Evolutionary conservation across 2,113 vertebrate species (phyloP), one percentile per base, ranked within the genome.

Genomic region (Siniperca chuatsi): DNA sequence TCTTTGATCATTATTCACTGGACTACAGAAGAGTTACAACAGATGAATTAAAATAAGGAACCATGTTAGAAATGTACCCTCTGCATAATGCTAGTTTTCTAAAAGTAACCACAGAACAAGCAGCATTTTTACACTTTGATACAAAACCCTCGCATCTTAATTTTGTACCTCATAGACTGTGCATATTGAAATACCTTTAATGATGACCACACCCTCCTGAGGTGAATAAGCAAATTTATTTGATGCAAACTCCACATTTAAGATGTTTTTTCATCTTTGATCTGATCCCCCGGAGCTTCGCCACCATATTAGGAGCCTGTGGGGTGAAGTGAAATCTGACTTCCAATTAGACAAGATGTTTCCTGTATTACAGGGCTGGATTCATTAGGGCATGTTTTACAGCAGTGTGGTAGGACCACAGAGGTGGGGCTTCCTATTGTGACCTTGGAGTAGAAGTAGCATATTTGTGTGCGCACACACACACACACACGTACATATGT

Each of bases 341-440:
- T 84, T 85, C 81, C 83, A 93, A 90, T 94, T 87, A 92, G 88
- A 92, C 44, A 52, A 54, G 42, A 58, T 55, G 23, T 80, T 87
- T 89, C 85, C 85, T 87, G 84, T 81, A 42, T 67, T 81, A 75
- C 75, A 82, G 65, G 48, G 64, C 70, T 70, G 81, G 64, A 84
- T 89, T 92, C 85, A 91, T 79, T 85, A 76, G 62, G 35, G 64
- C 60, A 65, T 87, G 83, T 87, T 88, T 81, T 89, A 92, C 79
- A 88, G 86, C 68, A 67, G 82, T 66, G 76, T 68, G 77, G 81
- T 77, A 54, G 75, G 52, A 79, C 82, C 86, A 70, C 85, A 87
- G 78, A 86, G 81, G 83, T 83, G 73, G 72, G 61, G 78, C 83
- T 91, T 89, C 79, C 76, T 20, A 62, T 83, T 42, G 69, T 92